phyloP scores from a whole-genome alignment of 2,797 vertebrate genomes.

The Sebastes trivittatus region DNA sequence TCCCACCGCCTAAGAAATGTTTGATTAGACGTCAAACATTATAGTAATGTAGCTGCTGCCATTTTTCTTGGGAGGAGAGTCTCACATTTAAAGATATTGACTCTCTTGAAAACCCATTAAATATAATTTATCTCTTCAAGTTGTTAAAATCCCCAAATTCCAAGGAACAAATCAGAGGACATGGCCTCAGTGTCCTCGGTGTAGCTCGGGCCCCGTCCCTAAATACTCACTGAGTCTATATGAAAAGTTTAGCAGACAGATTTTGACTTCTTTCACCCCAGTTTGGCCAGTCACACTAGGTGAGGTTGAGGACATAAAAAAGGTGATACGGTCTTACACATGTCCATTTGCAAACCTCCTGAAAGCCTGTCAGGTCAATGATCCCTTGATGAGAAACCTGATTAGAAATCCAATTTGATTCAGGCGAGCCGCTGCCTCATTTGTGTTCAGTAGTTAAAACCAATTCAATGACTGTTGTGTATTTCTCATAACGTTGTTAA shows the following conservation, averaged over 20 bases:
- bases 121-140: not conserved
- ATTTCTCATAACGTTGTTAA: not conserved
- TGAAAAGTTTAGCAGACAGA: not conserved
- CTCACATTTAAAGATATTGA: not conserved
- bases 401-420: slow-evolving; percentile 6
- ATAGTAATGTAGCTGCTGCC: not conserved
- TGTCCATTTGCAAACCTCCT: not conserved
- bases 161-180: not conserved
- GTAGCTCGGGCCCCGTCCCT: not conserved
- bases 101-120: not conserved
- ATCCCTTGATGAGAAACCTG: not conserved
- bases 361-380: not conserved
- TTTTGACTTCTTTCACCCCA: not conserved
- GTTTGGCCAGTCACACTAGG: too few species aligned
- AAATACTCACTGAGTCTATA: not conserved
- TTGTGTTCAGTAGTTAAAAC: not conserved
- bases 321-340: not conserved
- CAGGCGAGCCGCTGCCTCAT: not conserved
- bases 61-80: not conserved
- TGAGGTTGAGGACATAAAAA: not conserved
- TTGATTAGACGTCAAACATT: not conserved
- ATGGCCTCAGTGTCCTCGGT: not conserved
- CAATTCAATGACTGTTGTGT: not conserved
- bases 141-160: not conserved
- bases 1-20: not conserved